phyloP scores from a whole-genome alignment of 2,888 invertebrate genomes.

The Lepetodrilus schrolli region DNA sequence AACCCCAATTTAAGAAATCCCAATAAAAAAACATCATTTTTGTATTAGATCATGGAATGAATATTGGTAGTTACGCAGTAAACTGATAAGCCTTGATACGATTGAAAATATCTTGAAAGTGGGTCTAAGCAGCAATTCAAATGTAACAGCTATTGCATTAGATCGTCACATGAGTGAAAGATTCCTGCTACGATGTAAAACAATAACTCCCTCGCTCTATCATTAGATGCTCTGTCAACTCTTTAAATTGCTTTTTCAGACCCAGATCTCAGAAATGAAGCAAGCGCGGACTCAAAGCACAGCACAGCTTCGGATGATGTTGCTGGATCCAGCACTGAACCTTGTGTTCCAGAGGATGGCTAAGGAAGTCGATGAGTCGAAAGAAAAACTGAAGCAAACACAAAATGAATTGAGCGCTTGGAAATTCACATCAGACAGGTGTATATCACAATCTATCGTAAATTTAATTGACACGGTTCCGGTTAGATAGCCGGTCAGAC shows the following conservation, averaged over 20 bases:
- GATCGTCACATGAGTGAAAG: no score
- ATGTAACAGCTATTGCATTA: no score
- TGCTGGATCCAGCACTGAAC: conserved; percentile 96
- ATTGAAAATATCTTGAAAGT: no score
- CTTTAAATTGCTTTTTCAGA: conserved; percentile 82
- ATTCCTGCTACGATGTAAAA: no score
- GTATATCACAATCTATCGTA: conserved; percentile 60
- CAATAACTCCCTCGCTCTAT: no score
- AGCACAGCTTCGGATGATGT: conserved; percentile 85
- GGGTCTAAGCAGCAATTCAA: no score
- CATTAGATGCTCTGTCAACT: no score
- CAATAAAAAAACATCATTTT: not conserved
- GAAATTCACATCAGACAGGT: conserved; percentile 99
- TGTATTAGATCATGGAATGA: not conserved
- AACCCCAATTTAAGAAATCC: not conserved
- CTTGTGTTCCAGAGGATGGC: conserved; percentile 91
- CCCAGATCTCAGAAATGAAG: conserved; percentile 94
- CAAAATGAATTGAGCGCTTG: conserved; percentile 98
- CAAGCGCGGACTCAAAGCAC: conserved; percentile 88
- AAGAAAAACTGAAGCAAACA: conserved; percentile 94
- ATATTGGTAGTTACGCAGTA: no score
- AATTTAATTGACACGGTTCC: conserved; percentile 44
- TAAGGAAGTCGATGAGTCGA: conserved; percentile 90
- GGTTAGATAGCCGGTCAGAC: conserved; percentile 22
- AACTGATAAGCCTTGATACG: no score